Evolutionary conservation across 2,797 vertebrate species (phyloP), one percentile per base, ranked within the genome.

Genomic region (Perodicticus potto): DNA sequence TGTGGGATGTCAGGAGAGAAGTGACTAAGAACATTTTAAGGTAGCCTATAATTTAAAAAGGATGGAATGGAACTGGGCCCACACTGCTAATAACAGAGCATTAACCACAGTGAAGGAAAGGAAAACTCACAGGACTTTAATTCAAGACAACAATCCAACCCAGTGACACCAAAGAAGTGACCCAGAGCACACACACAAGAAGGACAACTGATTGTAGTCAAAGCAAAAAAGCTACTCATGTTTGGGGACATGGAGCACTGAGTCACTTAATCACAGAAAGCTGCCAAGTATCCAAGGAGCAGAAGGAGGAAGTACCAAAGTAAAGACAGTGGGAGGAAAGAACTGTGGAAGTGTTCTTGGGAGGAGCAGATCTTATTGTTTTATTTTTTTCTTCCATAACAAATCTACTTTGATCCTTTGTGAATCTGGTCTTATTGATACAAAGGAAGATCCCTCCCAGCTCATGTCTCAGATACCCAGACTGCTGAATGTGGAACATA

Each of bases 41-140:
- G 86, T 20, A 90, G 67, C 37, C 89, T 96, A 11, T 89, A 95
- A 96, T 89, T 96, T 80, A 40, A 86, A 81, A 69, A 86, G 89
- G 91, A 72, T 40, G 43, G 43, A 70, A 81, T 14, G 49, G 89
- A 89, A 73, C 69, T 37, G 63, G 90, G 34, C 45, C 37, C 10
- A 19, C 2, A 3, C 40, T 72, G 59, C 70, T 94, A 95, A 89
- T 22, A 93, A 74, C 80, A 86, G 67, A 57, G 22, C 59, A 85
- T 69, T 76, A 86, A 73, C 83, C 65, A 61, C 12, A 53, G 45
- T 0, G 4, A 90, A 12, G 59, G 32, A 70, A 40, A 82, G 59
- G 29, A n/a, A 59, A 14, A 9, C 32, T 78, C 59, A 11, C 57
- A n/a, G 40, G 74, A 13, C 86, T 32, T 27, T 57, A 69, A 69